phyloP scores from a whole-genome alignment of 2,888 invertebrate genomes.

The Margaritifera margaritifera region DNA sequence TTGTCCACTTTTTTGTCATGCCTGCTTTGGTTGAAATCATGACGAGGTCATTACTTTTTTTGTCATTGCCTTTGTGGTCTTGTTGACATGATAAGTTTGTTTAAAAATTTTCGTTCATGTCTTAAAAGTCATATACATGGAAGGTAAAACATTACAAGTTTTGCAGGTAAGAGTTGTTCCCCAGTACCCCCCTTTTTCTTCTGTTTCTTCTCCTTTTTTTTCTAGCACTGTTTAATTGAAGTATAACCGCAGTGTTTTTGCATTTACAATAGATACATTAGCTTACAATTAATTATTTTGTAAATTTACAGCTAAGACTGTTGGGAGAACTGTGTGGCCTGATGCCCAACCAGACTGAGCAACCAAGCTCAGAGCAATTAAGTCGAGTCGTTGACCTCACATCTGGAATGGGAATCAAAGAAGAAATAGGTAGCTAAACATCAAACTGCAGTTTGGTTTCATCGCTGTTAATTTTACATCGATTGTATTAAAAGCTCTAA shows the following conservation, averaged over 20 bases:
- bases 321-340: constrained; percentile 92
- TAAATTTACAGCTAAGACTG: constrained; percentile 80
- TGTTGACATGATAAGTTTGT: too few relatives aligned
- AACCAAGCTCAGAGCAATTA: constrained; percentile 88
- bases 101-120: too few relatives aligned
- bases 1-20: too few relatives aligned
- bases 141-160: too few relatives aligned
- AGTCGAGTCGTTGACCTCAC: constrained; percentile 92
- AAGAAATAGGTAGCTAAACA: constrained; percentile 28
- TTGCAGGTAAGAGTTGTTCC: neutral
- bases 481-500: too few relatives aligned
- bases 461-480: too few relatives aligned
- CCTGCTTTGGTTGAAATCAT: too few relatives aligned
- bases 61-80: too few relatives aligned
- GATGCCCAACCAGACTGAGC: constrained; percentile 81
- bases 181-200: neutral
- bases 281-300: constrained; percentile 4
- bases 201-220: neutral
- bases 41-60: too few relatives aligned
- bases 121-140: too few relatives aligned
- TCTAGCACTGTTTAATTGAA: neutral
- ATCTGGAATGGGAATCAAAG: constrained; percentile 82
- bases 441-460: neutral
- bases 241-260: neutral
- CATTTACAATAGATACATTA: neutral